Base-by-base conservation (phyloP, 1,140 invertebrate species). In the Saxidomus purpurata region DNA sequence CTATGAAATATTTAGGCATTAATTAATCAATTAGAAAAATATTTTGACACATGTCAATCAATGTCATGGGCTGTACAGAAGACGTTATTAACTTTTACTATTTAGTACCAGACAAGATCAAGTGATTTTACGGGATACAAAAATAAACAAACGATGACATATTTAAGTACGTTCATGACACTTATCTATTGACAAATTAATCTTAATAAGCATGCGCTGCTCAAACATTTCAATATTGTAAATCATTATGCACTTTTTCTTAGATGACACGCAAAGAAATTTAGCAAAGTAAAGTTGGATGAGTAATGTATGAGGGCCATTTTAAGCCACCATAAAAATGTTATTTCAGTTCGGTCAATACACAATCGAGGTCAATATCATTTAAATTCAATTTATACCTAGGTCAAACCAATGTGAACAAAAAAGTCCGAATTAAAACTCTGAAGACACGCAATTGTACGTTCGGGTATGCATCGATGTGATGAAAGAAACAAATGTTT, bases 181-280 rank as follows among this genome's bases (percentile, higher is more conserved):
- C 67, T 71, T 34, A 71, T 71, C 67, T 71, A 71, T 71, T 71
- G 67, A 71, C 67, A 71, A 71, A 71, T 38, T 71, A 40, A 71
- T 71, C 67, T 71, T 34, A 34, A 38, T 71, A 71, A 71, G 31
- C 36, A n/a, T 6, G 31, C 36, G 36, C 34, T 8, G 31, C 22
- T 38, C n/a, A 36, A 38, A 38, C 31, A 71, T 38, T 71, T 38
- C 36, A 71, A 38, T 71, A 8, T 28, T 71, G 67, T 71, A 40
- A 71, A 71, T 71, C 36, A 71, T 71, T 22, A 71, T 38, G 17
- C n/a, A 71, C 31, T 71, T 71, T 71, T 71, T 71, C 36, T 31
- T 31, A 15, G 28, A 67, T 25, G 63, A 67, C 63, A 31, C 59
- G 63, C 28, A 67, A 67, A 61, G 4, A 43, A 43, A 43, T 15